Base-by-base conservation (phyloP, 1,140 invertebrate species). In the Microvelia longipes region DNA sequence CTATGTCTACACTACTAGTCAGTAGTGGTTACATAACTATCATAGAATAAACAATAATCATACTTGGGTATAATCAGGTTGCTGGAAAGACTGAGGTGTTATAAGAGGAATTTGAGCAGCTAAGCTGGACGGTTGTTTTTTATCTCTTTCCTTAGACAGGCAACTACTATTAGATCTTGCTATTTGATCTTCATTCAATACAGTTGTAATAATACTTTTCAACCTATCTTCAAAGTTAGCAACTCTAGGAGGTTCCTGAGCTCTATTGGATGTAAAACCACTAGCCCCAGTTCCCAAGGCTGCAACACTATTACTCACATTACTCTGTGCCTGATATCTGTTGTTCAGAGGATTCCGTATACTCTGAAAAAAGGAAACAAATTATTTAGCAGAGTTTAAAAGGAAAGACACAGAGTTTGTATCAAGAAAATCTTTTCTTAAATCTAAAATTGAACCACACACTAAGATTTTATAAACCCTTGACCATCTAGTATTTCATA, bases 221-320 rank as follows among this genome's bases (percentile, higher is more conserved):
- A 96, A 82, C n/a, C 92, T 83, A 78, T 94, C 92, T 77, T 95
- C 92, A 77, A 93, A 94, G 79, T 94, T 92, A 26, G 88, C 88
- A 27, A 93, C 89, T 75, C 89, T 86, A 0, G 90, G 90, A 19
- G 91, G 88, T 77, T 92, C 89, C 74, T 90, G 87, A 70, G 84
- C 83, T 73, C 80, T 74, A 75, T 75, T 74, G 29, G 70, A 66
- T 28, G 69, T 60, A 30, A 68, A 71, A 68, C 60, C 24, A 25
- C 60, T 29, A 11, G 66, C 24, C n/a, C n/a, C n/a, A n/a, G n/a
- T n/a, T n/a, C n/a, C n/a, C n/a, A n/a, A n/a, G n/a, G n/a, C n/a
- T n/a, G n/a, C n/a, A n/a, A n/a, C n/a, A 50, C 5, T 5, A 64
- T 64, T 64, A 25, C 11, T 64, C 35, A 50, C 35, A 50, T 50